Percentiles rank a stretch among this genome's conserved stretches.
Conservation (phyloP, 2,888 invertebrate species). For the Diadegma fenestrale region DNA sequence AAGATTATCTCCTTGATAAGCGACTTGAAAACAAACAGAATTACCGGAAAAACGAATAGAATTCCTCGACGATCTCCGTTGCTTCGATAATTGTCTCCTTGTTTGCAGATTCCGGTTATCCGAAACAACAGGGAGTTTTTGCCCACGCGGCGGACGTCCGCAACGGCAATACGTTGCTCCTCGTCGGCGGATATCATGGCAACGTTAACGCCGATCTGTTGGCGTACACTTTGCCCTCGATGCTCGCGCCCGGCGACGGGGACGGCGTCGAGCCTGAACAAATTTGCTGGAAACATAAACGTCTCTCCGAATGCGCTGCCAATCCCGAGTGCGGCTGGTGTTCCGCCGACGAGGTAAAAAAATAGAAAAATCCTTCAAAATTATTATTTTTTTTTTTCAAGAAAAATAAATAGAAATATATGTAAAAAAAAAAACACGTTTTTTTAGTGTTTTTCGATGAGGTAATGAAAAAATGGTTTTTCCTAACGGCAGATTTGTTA, state of each 20-base stretch:
- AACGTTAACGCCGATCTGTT: conserved; percentile 95
- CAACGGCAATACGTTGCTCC: conserved; percentile 93
- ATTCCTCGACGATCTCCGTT: not conserved
- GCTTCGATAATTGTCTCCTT: not conserved
- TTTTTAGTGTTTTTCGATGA: not conserved
- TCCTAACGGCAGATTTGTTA: conserved; percentile 87
- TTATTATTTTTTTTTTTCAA: not conserved
- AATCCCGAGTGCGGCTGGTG: conserved; percentile 99
- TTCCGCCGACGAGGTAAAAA: conserved; percentile 89
- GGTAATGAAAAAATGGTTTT: not conserved
- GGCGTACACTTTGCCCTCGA: conserved; percentile 94
- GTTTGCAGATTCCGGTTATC: conserved; percentile 87
- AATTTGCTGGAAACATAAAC: conserved; percentile 90
- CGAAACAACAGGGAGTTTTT: conserved; percentile 95
- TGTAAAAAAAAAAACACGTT: not conserved
- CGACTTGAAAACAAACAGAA: too few species aligned
- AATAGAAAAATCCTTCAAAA: not conserved
- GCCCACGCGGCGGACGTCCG: conserved; percentile 94
- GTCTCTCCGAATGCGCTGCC: conserved; percentile 92
- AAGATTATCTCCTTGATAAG: too few species aligned
- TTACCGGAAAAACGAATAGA: too few species aligned
- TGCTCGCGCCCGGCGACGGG: conserved; percentile 90
- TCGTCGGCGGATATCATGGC: conserved; percentile 97
- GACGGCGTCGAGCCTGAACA: conserved; percentile 90
- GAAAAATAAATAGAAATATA: conserved; percentile 74